A percentile compares a stretch with the other conserved stretches of the same genome.
These are phyloP conservation scores for Eupristina koningsbergeri DNA, from an alignment of 1,140 invertebrate species.

Conservation along the genomic window DNA sequence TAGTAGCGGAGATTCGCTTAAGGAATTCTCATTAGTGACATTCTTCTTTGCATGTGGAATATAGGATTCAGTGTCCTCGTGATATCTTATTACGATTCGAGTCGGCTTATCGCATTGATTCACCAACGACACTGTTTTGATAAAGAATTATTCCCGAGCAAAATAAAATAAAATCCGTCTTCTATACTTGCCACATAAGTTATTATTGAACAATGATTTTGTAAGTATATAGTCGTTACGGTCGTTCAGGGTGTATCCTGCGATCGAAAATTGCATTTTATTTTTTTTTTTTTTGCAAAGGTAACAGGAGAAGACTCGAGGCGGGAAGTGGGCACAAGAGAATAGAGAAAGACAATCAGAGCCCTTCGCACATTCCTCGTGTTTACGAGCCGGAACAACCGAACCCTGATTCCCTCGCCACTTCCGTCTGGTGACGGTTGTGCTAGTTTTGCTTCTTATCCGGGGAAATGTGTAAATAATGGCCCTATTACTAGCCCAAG, in stretches of 20 bases:
- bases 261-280: neutral
- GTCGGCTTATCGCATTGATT: neutral
- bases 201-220: too few species aligned
- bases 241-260: too few species aligned
- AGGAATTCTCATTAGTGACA: conserved; percentile 20
- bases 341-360: conserved; percentile 30
- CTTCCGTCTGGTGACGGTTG: neutral
- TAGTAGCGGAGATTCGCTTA: neutral
- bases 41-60: neutral
- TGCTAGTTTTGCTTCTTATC: neutral
- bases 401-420: neutral
- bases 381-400: conserved; percentile 40
- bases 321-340: neutral
- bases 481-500: neutral
- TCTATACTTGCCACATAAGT: too few species aligned
- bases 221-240: neutral
- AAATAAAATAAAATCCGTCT: too few species aligned
- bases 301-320: neutral
- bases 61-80: neutral
- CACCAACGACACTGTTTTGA: too few species aligned
- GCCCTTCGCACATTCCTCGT: conserved; percentile 37
- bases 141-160: too few species aligned
- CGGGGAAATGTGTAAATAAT: neutral
- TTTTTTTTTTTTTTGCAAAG: too few species aligned
- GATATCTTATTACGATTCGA: conserved; percentile 14